Percentiles rank a stretch among this genome's conserved stretches.
Evolutionary conservation across 2,888 invertebrate genomes (phyloP).

Genomic region (Cerceris ruficornis): DNA sequence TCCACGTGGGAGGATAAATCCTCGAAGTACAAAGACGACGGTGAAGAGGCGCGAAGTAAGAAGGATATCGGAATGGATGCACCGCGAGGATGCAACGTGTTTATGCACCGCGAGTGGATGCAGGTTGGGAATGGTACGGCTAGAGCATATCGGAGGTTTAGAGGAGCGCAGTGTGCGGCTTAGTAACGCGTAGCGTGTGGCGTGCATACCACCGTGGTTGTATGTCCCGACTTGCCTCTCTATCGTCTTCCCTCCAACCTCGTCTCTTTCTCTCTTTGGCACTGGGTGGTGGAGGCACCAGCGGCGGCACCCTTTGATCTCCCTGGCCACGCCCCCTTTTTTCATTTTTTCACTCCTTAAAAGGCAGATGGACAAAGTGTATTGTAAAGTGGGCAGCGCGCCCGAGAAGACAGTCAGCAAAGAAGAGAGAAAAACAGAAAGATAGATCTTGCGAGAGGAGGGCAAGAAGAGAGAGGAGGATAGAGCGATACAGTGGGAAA

Average conservation of each 20-base stretch:
- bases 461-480: slow-evolving; percentile 60
- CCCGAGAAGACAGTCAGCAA: slow-evolving; percentile 68
- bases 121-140: neutral
- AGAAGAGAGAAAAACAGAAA: slow-evolving; percentile 49
- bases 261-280: slow-evolving; percentile 38
- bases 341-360: slow-evolving; percentile 82
- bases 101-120: too few relatives aligned
- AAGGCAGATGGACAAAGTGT: slow-evolving; percentile 82
- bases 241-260: slow-evolving; percentile 34
- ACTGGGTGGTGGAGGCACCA: slow-evolving; percentile 59
- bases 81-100: too few relatives aligned
- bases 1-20: too few relatives aligned
- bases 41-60: too few relatives aligned
- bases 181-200: slow-evolving; percentile 66
- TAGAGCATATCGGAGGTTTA: slow-evolving; percentile 38
- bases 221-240: slow-evolving; percentile 37
- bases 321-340: slow-evolving; percentile 80
- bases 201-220: slow-evolving; percentile 69
- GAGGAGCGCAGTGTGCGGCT: slow-evolving; percentile 56
- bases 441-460: slow-evolving; percentile 39
- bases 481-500: slow-evolving; percentile 45
- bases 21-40: too few relatives aligned
- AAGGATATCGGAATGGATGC: too few relatives aligned
- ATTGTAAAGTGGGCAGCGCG: slow-evolving; percentile 82
- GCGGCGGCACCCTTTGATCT: slow-evolving; percentile 81